Evolutionary conservation across 2,888 invertebrate species (phyloP).

Genomic region (Stenchaetothrips biformis): DNA sequence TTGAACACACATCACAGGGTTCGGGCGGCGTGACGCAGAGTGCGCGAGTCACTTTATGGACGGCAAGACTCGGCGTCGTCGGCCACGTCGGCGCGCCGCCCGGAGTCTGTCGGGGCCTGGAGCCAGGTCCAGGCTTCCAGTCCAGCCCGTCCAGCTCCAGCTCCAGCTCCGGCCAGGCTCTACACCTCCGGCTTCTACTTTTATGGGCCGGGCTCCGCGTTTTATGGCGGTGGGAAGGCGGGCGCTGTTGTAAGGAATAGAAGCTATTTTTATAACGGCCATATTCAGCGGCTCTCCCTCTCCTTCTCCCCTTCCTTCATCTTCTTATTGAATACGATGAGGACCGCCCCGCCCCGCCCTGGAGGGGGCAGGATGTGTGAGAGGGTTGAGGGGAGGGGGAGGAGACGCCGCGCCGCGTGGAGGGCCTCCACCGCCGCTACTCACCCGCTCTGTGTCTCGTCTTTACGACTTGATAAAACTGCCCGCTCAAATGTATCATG

Average conservation of each 20-base stretch:
- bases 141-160: not conserved
- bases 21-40: not conserved
- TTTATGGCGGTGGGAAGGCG: conserved; percentile 21
- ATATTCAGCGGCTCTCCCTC: conserved; percentile 6
- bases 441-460: not conserved
- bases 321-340: not conserved
- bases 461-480: conserved; percentile 9
- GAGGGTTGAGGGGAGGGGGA: not conserved
- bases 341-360: not conserved
- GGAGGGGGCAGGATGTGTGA: not conserved
- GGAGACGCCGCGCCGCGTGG: not conserved
- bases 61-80: not conserved
- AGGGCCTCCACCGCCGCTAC: not conserved
- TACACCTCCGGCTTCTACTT: conserved; percentile 18
- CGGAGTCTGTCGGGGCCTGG: not conserved
- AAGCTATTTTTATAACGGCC: conserved; percentile 25
- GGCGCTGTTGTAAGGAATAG: conserved; percentile 22
- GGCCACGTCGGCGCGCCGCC: not conserved
- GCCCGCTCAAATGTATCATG: not conserved
- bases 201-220: not conserved
- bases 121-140: not conserved
- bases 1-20: too few species aligned
- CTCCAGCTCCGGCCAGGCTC: not conserved
- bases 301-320: not conserved
- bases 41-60: not conserved